These are phyloP conservation scores for Drosophila chauvacae DNA, from an alignment of 1,140 invertebrate species.

Conservation along the genomic window DNA sequence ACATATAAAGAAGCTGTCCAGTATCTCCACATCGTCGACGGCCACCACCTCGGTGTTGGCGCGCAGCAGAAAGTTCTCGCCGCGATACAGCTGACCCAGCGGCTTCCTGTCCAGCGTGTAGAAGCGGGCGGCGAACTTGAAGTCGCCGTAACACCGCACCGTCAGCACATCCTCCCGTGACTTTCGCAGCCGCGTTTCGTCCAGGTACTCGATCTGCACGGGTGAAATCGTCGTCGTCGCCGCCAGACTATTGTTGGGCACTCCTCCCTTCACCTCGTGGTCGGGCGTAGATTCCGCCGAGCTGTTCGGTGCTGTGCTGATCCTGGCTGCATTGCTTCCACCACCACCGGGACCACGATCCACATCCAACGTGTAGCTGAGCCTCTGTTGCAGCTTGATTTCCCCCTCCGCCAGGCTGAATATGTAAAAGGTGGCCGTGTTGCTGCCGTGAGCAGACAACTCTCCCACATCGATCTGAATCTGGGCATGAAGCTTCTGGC, in stretches of 20 bases:
- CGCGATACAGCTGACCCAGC: conserved; percentile 67
- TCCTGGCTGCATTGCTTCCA: background rate
- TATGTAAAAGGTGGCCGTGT: conserved; percentile 74
- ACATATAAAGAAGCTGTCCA: conserved; percentile 84
- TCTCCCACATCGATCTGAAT: conserved; percentile 83
- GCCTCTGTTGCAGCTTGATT: conserved; percentile 74
- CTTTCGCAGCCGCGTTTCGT: conserved; percentile 77
- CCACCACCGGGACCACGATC: conserved; percentile 34
- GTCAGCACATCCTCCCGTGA: conserved; percentile 71
- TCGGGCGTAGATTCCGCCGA: conserved; percentile 75
- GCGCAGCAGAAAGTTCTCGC: conserved; percentile 81
- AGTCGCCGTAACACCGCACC: conserved; percentile 70
- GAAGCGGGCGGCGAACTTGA: conserved; percentile 73
- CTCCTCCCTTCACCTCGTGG: conserved; percentile 46
- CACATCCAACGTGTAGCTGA: conserved; percentile 77
- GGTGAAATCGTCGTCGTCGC: conserved; percentile 55
- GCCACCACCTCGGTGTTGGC: conserved; percentile 74
- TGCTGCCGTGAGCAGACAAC: conserved; percentile 68
- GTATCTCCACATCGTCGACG: conserved; percentile 74
- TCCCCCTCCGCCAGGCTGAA: conserved; percentile 75
- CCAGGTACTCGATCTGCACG: conserved; percentile 78
- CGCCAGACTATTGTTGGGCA: conserved; percentile 31
- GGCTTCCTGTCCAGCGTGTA: conserved; percentile 77
- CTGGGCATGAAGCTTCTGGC: conserved; percentile 76
- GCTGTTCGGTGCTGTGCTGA: conserved; percentile 58